Evolutionary conservation across 1,140 invertebrate species (phyloP), one percentile per base, ranked within the genome.

Genomic region (Aphis gossypii): DNA sequence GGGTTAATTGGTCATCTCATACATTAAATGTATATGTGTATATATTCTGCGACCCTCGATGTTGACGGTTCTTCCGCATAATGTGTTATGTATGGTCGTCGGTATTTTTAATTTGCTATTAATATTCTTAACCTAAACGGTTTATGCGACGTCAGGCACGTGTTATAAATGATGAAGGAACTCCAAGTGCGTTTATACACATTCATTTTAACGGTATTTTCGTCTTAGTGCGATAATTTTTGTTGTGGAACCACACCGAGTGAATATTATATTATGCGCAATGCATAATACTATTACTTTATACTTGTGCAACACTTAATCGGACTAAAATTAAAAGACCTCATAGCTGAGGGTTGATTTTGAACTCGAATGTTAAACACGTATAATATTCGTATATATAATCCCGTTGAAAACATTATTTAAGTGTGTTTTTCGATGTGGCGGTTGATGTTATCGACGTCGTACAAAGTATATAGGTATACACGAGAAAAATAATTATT

Each of bases 1-100:
- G 25, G 86, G 86, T 87, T 87, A 87, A 87, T 87, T 87, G 86
- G 86, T 87, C 30, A 48, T 87, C 86, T 87, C 44, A 21, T 48
- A 48, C 30, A 87, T 48, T 87, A 30, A 21, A 18, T 14, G 14
- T 38, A 41, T 38, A n/a, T 60, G 11, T 60, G 11, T 30, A 30
- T 60, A 60, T n/a, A 76, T 76, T 76, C 14, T 76, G 60, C 30
- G 30, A 76, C 60, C 60, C 86, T 46, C 86, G 30, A 35, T 7
- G 86, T n/a, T 35, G 86, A 51, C 46, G 86, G 86, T 87, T 21
- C 46, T 87, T 87, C n/a, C 25, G 86, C 86, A 76, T 76, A 76
- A 76, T 76, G 30, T 20, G 46, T 87, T 23, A 51, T 48, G 86
- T 76, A n/a, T 76, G 60, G 60, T 18, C 60, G n/a, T 48, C 44